Conservation (phyloP, 2,888 invertebrate genomes). For the Alsophila aescularia region DNA sequence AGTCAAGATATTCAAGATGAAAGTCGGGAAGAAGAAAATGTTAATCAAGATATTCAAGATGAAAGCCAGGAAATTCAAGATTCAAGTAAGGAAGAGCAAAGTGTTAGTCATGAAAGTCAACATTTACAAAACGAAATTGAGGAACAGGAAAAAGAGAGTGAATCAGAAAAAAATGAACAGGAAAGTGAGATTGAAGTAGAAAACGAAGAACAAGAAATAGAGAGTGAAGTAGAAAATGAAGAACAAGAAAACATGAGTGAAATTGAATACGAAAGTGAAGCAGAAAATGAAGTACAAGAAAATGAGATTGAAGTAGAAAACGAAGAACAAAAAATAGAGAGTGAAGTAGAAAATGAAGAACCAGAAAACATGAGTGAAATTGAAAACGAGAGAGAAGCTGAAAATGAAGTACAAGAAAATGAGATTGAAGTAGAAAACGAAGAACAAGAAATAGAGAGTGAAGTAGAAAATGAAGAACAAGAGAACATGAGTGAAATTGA, state of each 20-base stretch:
- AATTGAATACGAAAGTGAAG: constrained; percentile 3
- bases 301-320: constrained; percentile 9
- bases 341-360: constrained; percentile 10
- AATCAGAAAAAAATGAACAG: constrained; percentile 9
- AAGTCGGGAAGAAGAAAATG: not conserved
- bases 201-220: too few species aligned
- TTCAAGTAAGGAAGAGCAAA: constrained; percentile 13
- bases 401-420: constrained; percentile 17
- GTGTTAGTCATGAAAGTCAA: constrained; percentile 9
- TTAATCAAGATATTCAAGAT: constrained; percentile 1
- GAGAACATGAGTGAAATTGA: constrained; percentile 17
- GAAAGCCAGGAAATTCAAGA: constrained; percentile 13
- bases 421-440: constrained; percentile 10
- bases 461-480: constrained; percentile 2
- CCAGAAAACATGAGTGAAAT: constrained; percentile 12
- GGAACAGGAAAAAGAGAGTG: not conserved
- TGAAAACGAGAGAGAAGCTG: constrained; percentile 11
- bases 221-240: constrained; percentile 19
- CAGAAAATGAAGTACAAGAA: constrained; percentile 1
- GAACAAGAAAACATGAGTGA: constrained; percentile 8
- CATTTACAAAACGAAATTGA: constrained; percentile 6
- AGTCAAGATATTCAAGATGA: constrained; percentile 8
- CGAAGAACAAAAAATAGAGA: constrained; percentile 14
- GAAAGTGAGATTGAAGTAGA: too few species aligned
- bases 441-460: too few species aligned